These are phyloP conservation scores for Nycticorax nycticorax DNA, from an alignment of 2,113 vertebrate species.

Conservation along the genomic window DNA sequence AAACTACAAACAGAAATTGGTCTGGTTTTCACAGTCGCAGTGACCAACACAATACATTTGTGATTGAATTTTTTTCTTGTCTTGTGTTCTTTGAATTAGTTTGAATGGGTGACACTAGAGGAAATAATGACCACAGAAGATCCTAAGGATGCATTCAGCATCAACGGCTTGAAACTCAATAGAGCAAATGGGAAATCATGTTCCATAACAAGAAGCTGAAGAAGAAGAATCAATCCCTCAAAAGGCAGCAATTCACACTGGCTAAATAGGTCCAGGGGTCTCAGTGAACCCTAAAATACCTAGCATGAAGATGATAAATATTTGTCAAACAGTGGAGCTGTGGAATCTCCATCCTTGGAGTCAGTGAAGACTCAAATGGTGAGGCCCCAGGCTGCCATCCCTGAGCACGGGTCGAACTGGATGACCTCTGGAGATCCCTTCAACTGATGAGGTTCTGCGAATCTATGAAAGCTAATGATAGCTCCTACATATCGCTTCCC, in stretches of 20 bases:
- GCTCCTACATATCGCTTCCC: not conserved
- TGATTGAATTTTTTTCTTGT: not conserved
- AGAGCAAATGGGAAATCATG: not conserved
- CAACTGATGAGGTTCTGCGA: not conserved
- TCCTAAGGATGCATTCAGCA: not conserved
- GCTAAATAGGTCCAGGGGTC: not conserved
- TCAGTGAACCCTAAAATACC: not conserved
- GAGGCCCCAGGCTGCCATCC: accelerated
- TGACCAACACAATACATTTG: not conserved
- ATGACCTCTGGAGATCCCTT: not conserved
- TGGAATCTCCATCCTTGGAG: not conserved
- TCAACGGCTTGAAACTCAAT: not conserved
- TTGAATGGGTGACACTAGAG: not conserved
- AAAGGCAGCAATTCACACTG: not conserved
- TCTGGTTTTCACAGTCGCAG: not conserved
- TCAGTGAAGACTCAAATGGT: not conserved
- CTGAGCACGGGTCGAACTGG: not conserved
- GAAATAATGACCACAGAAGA: not conserved
- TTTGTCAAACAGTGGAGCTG: not conserved
- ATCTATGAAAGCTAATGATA: not conserved
- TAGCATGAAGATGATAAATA: not conserved
- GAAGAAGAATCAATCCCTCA: not conserved
- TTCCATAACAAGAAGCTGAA: not conserved
- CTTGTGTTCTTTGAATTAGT: not conserved
- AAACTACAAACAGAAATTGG: not conserved